Percentiles rank a stretch among this genome's conserved stretches.
phyloP scores from a whole-genome alignment of 2,797 vertebrate species.

The Tolypeutes matacus region DNA sequence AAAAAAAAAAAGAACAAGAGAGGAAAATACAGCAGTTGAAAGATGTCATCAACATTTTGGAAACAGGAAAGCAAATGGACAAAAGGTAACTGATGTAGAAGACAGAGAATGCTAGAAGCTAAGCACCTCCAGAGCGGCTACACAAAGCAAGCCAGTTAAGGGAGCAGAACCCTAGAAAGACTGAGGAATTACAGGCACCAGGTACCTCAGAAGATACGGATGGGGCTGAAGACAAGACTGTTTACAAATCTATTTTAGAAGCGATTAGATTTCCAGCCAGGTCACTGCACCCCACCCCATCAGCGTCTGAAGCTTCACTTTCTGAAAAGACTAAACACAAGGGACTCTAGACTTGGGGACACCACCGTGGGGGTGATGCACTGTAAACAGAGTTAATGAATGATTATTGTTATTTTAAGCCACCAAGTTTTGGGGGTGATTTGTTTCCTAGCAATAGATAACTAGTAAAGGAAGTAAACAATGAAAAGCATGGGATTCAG shows the following conservation, averaged over 20 bases:
- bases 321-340: neutral
- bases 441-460: neutral
- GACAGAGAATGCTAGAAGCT: neutral
- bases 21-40: conserved; percentile 10
- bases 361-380: neutral
- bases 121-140: neutral
- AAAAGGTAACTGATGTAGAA: conserved; percentile 36
- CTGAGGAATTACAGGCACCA: neutral
- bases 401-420: conserved; percentile 13
- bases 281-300: neutral
- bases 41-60: conserved; percentile 58
- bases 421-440: neutral
- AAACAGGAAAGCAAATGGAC: conserved; percentile 51
- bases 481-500: neutral
- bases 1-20: too few species aligned
- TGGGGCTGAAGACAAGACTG: neutral
- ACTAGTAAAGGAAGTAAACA: neutral
- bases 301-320: neutral
- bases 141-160: neutral
- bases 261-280: neutral
- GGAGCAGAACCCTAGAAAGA: neutral
- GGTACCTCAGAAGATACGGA: neutral
- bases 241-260: neutral
- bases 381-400: neutral
- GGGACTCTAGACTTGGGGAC: neutral